Percentiles rank a stretch among this genome's conserved stretches.
phyloP scores from a whole-genome alignment of 1,140 invertebrate genomes.

The Pissodes strobi region DNA sequence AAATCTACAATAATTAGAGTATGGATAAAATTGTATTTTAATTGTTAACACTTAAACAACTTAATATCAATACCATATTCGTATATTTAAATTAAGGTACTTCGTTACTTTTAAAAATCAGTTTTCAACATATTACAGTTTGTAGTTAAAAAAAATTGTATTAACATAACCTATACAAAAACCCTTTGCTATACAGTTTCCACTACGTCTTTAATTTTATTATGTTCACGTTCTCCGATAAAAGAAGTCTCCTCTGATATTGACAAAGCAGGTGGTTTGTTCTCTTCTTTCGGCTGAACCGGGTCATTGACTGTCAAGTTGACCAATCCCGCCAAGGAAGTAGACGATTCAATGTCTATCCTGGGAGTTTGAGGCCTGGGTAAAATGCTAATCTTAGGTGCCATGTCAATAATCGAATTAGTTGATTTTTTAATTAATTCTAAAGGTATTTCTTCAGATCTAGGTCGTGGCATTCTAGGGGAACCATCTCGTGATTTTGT shows the following conservation, averaged over 20 bases:
- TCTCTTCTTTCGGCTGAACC: conserved; percentile 4
- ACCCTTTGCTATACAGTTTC: conserved; percentile 73
- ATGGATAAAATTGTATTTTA: too few relatives aligned
- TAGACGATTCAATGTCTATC: conserved; percentile 36
- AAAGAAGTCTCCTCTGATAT: conserved; percentile 76
- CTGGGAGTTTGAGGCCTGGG: conserved; percentile 52
- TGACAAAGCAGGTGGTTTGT: conserved; percentile 30
- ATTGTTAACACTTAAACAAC: too few relatives aligned
- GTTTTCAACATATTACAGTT: not conserved
- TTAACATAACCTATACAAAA: conserved; percentile 1
- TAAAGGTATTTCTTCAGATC: conserved; percentile 82
- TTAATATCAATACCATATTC: too few relatives aligned
- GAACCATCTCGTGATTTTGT: conserved; percentile 71
- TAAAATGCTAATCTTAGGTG: conserved; percentile 51
- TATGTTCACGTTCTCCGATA: conserved; percentile 59
- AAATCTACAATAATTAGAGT: too few relatives aligned
- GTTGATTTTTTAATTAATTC: conserved; percentile 63
- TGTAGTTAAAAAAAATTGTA: conserved; percentile 12
- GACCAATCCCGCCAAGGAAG: conserved; percentile 1
- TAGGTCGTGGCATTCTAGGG: conserved; percentile 71
- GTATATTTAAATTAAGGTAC: not conserved
- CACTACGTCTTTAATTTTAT: conserved; percentile 61
- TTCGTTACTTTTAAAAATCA: not conserved
- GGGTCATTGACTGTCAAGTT: conserved; percentile 4
- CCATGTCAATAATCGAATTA: conserved; percentile 53